Conservation (phyloP, 2,797 vertebrate genomes). For the Melanotaenia boesemani region DNA sequence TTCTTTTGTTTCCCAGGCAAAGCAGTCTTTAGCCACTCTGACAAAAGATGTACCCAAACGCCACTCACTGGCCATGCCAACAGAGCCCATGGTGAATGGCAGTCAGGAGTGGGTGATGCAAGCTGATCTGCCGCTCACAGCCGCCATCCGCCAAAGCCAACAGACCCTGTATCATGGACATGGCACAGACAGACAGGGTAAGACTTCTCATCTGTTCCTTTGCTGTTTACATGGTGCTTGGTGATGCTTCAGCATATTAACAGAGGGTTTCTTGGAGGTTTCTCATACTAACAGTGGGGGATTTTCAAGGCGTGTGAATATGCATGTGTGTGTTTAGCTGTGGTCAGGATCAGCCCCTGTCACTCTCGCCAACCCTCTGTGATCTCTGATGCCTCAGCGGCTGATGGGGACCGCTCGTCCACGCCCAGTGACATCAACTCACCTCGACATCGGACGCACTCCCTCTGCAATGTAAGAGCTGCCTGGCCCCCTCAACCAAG, state of each 20-base stretch:
- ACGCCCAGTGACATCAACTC: constrained; percentile 99
- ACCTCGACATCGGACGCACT: constrained; percentile 96
- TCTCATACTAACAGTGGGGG: constrained; percentile 65
- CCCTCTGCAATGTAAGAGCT: constrained; percentile 98
- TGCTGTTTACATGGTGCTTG: constrained; percentile 26
- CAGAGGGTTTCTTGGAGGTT: constrained; percentile 53
- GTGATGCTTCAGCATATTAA: constrained; percentile 65
- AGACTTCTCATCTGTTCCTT: constrained; percentile 25
- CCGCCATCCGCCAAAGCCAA: constrained; percentile 97
- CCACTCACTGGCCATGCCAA: constrained; percentile 91
- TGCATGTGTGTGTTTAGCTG: constrained; percentile 73
- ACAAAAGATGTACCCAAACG: constrained; percentile 98
- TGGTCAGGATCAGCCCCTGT: constrained; percentile 95
- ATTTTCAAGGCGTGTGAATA: constrained; percentile 38
- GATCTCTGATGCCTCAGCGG: constrained; percentile 94
- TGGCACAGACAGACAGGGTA: constrained; percentile 91
- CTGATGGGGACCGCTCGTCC: constrained; percentile 94
- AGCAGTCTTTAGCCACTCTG: constrained; percentile 95
- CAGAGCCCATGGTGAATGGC: constrained; percentile 93
- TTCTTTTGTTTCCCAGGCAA: constrained; percentile 83
- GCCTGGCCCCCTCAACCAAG: constrained; percentile 79
- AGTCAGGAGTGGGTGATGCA: constrained; percentile 99
- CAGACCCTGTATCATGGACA: constrained; percentile 96
- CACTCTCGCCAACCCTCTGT: constrained; percentile 96
- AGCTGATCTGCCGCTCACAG: constrained; percentile 94